These are phyloP conservation scores for Mus spicilegus DNA, from an alignment of 2,113 vertebrate species.

Conservation along the genomic window DNA sequence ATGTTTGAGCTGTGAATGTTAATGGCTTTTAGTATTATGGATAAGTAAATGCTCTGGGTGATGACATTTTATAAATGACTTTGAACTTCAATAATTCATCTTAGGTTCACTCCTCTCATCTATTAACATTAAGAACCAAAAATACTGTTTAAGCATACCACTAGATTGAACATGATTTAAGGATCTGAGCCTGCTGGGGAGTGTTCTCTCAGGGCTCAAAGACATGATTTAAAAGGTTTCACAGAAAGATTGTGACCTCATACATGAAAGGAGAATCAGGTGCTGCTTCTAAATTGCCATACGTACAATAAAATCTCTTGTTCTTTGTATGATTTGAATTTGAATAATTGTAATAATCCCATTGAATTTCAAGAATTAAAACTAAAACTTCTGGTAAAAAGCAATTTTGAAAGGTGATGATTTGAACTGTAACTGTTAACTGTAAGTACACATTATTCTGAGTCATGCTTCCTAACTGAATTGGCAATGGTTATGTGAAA, in stretches of 20 bases:
- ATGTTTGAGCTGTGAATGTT: conserved; percentile 64
- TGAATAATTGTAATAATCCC: background rate
- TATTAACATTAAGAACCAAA: conserved; percentile 29
- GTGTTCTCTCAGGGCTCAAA: background rate
- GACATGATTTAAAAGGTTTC: background rate
- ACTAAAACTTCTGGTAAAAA: background rate
- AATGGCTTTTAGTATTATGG: conserved; percentile 53
- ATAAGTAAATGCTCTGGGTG: conserved; percentile 65
- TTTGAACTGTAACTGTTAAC: background rate
- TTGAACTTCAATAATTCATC: conserved; percentile 67
- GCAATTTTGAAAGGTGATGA: background rate
- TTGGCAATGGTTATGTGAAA: background rate
- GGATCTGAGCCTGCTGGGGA: background rate
- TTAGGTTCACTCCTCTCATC: conserved; percentile 16
- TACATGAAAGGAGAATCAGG: background rate
- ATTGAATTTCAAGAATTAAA: conserved; percentile 35
- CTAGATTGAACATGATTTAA: background rate
- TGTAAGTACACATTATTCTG: no score
- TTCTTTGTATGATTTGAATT: background rate
- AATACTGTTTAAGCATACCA: background rate
- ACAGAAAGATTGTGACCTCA: background rate
- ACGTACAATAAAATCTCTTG: background rate
- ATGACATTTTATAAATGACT: conserved; percentile 76
- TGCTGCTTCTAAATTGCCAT: background rate
- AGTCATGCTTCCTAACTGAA: background rate